These are phyloP conservation scores for Drosophila funebris DNA, from an alignment of 1,140 invertebrate genomes.

Conservation along the genomic window DNA sequence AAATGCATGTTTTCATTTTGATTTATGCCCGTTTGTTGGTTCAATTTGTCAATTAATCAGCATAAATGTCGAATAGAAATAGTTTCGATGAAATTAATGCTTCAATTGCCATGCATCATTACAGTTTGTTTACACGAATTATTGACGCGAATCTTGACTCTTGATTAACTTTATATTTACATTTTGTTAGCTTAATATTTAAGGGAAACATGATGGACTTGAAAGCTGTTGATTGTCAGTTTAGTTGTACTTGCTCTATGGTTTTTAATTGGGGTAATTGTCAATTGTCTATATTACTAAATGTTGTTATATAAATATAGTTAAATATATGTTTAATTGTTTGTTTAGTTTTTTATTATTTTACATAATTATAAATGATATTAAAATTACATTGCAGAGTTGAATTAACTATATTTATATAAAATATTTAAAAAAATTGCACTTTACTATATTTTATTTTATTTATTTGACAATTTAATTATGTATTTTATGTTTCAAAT, in stretches of 20 bases:
- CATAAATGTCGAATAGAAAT: conserved; percentile 24
- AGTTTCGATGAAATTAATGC: conserved; percentile 7
- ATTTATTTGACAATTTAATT: no score
- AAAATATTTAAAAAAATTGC: no score
- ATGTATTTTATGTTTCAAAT: no score
- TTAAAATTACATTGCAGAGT: no score
- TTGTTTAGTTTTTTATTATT: no score
- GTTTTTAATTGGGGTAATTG: background rate
- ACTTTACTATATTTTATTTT: no score
- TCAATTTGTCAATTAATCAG: conserved; percentile 53
- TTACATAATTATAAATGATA: no score
- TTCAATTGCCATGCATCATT: background rate
- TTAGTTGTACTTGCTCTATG: background rate
- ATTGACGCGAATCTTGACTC: background rate
- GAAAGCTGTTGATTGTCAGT: background rate
- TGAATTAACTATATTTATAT: no score
- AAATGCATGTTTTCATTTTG: conserved; percentile 14
- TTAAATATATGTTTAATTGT: no score
- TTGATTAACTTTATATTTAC: background rate
- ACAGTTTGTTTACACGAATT: background rate
- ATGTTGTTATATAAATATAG: no score
- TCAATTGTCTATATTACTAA: background rate
- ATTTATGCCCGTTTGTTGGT: conserved; percentile 35
- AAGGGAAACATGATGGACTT: background rate
- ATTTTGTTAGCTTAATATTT: background rate